Base-by-base conservation (phyloP, 2,113 vertebrate genomes). In the Brienomyrus longianalis region DNA sequence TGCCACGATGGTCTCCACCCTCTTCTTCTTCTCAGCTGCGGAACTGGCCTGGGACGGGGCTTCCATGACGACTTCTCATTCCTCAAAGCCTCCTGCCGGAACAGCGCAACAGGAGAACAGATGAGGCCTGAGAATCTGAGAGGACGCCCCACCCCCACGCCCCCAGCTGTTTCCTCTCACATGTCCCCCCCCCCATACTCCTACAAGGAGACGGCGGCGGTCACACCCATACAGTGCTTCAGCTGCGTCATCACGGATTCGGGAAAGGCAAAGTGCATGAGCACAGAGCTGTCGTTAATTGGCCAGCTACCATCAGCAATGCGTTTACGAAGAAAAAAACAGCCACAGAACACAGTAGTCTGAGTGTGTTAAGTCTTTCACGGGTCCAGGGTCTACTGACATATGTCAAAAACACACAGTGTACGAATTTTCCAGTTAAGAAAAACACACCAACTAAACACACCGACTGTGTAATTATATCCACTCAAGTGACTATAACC, bases 61-160 rank as follows among this genome's bases (percentile, higher is more conserved):
- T 96, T 99, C 98, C 98, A 99, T 99, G 96, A 94, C 95, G 94
- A 95, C 95, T 96, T 97, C 92, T 97, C 98, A 99, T 99, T 98
- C 97, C 98, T 98, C 97, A 97, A 95, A 94, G 94, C 95, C 95
- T 96, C 96, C 97, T 98, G 91, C 21, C 10, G 90, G 83, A 45
- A 89, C 51, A 77, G 21, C 43, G 31, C 50, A 13, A 51, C 86
- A 50, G 47, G 59, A 35, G 15, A 47, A 86, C 35, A 56, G 51
- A 86, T 51, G 80, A 84, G 47, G 48, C 80, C 77, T 56, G 80
- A n/a, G 2, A 59, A 83, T 54, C 77, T 5, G 77, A 83, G 80
- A n/a, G 43, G 80, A 56, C 31, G 74, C 87, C 39, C 3, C 19
- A 23, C 70, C 70, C 13, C 70, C 9, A 9, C n/a, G 0, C 59